Percentiles rank a stretch among this genome's conserved stretches.
Conservation (phyloP, 2,113 vertebrate genomes). For the Numida meleagris region DNA sequence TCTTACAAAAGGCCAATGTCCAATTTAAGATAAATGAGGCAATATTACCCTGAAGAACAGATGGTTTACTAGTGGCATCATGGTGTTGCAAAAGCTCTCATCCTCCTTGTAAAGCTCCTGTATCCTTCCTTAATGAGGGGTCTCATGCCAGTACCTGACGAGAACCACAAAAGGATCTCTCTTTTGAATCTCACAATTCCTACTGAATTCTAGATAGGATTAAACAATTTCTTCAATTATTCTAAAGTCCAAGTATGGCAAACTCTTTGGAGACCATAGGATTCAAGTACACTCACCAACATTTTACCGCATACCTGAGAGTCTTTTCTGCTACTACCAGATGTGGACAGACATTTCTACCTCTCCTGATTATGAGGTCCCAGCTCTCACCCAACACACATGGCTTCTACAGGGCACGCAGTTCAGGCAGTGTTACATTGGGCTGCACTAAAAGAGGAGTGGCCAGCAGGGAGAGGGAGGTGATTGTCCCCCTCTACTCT, state of each 20-base stretch:
- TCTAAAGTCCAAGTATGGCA: background rate
- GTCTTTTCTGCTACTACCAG: background rate
- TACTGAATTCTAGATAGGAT: background rate
- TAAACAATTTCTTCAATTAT: background rate
- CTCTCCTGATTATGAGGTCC: background rate
- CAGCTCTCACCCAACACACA: background rate
- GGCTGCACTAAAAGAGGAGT: no score
- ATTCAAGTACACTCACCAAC: background rate
- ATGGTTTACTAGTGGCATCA: background rate
- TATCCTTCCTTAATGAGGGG: background rate
- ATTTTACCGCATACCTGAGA: background rate
- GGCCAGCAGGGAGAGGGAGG: no score
- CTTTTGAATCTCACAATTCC: background rate
- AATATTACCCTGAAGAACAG: background rate
- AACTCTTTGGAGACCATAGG: background rate
- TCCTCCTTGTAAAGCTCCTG: background rate
- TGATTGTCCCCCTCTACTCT: no score
- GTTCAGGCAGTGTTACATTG: accelerated
- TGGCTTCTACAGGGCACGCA: accelerated
- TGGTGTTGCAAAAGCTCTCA: background rate
- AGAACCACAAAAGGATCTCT: background rate
- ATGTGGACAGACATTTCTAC: background rate
- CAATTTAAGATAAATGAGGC: background rate
- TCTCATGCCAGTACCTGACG: background rate
- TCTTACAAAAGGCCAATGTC: background rate